Percentiles rank a stretch among this genome's conserved stretches.
These are phyloP conservation scores for Drosophila sordidapex DNA, from an alignment of 2,888 invertebrate genomes.

Conservation along the genomic window DNA sequence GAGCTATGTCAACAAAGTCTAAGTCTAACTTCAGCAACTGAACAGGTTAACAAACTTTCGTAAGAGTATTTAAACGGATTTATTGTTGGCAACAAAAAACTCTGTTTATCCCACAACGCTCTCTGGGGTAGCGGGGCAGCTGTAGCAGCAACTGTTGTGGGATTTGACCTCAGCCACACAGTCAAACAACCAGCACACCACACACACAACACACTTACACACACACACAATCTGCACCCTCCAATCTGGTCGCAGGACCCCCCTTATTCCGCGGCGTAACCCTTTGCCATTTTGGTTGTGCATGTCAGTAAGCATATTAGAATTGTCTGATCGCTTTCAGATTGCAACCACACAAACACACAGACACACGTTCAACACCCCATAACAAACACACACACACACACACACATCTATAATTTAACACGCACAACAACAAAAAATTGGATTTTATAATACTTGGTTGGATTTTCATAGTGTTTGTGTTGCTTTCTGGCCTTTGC, in stretches of 20 bases:
- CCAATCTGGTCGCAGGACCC: not conserved
- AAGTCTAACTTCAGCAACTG: not conserved
- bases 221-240: conserved; percentile 3
- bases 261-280: not conserved
- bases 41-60: not conserved
- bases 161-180: conserved; percentile 27
- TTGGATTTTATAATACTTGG: conserved; percentile 61
- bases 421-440: conserved; percentile 3
- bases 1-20: not conserved
- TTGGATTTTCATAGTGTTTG: conserved; percentile 45
- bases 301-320: conserved; percentile 73
- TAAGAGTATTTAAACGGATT: not conserved
- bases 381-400: not conserved
- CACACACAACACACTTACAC: not conserved
- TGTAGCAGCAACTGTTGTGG: conserved; percentile 27
- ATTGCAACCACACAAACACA: conserved; percentile 46
- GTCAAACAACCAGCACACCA: conserved; percentile 4
- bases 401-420: not conserved
- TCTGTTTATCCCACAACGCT: not conserved
- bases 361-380: not conserved
- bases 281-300: conserved; percentile 38
- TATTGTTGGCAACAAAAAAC: not conserved
- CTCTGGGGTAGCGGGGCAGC: not conserved
- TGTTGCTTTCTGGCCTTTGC: conserved; percentile 18
- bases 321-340: conserved; percentile 75